Evolutionary conservation across 1,140 invertebrate species (phyloP), one percentile per base, ranked within the genome.

Genomic region (Diorhabda elongata): DNA sequence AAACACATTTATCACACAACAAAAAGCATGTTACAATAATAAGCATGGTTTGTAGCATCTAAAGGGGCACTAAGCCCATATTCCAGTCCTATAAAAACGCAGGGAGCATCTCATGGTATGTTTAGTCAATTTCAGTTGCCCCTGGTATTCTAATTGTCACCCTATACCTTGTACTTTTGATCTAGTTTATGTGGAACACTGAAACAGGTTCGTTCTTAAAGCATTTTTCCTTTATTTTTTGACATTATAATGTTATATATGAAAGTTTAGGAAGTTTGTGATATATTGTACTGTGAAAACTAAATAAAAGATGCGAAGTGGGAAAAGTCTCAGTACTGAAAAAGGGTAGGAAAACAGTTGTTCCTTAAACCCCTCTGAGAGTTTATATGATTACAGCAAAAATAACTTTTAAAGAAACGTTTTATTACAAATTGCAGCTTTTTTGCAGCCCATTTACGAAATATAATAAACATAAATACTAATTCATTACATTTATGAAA

Each of bases 21-120:
- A 42, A 11, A 56, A 60, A 65, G 67, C 63, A 65, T 71, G 66
- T 58, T 62, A 68, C 43, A 9, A 68, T 69, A 69, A 74, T 58
- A 62, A 67, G 74, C 75, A 77, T 77, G 74, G 64, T 77, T 75
- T 70, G 73, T 72, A 77, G 74, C 73, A 61, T 58, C 68, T 70
- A 77, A 76, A 62, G 71, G 73, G 69, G 8, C 57, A 42, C 65
- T 75, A 58, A 80, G 75, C 65, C 78, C 79, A 66, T 76, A 77
- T 74, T 77, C 77, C 61, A 81, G 80, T 70, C 80, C 80, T 71
- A 72, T 75, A 11, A 80, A 75, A 71, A 70, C 64, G 61, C 77
- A 77, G 65, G 73, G 74, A 63, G 59, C 66, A 64, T 42, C 26
- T 68, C 68, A 72, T 75, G 79, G 79, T 81, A 81, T 73, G 78